These are phyloP conservation scores for Odocoileus virginianus DNA, from an alignment of 2,113 vertebrate genomes.

Conservation along the genomic window DNA sequence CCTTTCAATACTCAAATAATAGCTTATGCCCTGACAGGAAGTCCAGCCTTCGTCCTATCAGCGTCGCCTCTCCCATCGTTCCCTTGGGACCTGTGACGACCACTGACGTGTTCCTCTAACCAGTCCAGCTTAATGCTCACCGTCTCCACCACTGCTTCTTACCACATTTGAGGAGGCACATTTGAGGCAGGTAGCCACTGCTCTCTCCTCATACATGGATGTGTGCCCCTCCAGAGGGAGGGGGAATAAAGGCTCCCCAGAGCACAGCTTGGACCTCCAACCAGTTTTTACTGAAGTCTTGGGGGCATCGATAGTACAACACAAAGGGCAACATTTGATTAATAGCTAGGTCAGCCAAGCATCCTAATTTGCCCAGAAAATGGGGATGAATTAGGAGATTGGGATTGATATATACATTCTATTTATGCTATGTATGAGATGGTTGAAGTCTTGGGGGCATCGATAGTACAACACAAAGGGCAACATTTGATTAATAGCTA, in stretches of 20 bases:
- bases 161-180: no score
- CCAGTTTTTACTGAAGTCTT: neutral
- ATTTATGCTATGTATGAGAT: neutral
- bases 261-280: neutral
- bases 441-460: neutral
- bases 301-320: accelerated
- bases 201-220: neutral
- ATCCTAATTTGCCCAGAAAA: neutral
- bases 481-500: neutral
- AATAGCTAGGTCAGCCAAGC: neutral
- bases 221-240: neutral
- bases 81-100: neutral
- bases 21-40: neutral
- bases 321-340: neutral
- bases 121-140: neutral
- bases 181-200: neutral
- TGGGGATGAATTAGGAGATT: neutral
- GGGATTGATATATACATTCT: neutral
- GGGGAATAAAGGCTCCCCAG: neutral
- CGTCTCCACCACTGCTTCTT: neutral
- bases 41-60: neutral
- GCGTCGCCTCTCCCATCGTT: neutral
- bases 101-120: neutral
- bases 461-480: accelerated
- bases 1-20: neutral